Evolutionary conservation across 2,888 invertebrate species (phyloP).

Genomic region (Aelia acuminata): DNA sequence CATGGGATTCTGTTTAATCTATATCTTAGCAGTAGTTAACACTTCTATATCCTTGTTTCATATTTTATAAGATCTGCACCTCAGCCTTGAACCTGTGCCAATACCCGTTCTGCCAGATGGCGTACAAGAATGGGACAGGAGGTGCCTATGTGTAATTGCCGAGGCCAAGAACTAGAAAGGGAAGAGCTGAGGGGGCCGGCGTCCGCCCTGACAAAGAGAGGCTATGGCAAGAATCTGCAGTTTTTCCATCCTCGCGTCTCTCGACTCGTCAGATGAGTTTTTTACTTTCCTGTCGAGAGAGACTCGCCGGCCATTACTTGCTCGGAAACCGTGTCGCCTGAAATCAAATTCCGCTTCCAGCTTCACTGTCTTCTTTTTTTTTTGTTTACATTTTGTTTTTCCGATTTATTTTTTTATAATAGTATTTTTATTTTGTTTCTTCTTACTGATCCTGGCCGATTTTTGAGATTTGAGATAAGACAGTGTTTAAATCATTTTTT

Average conservation of each 20-base stretch:
- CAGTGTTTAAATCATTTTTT: conserved; percentile 56
- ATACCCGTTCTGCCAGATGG: background rate
- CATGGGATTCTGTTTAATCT: no score
- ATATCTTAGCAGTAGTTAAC: no score
- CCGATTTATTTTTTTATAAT: conserved; percentile 24
- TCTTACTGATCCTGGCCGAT: conserved; percentile 29
- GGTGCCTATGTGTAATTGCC: conserved; percentile 39
- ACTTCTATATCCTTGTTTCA: no score
- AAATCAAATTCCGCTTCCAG: conserved; percentile 51
- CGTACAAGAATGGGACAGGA: background rate
- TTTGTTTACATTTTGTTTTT: conserved; percentile 45
- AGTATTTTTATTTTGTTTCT: conserved; percentile 46
- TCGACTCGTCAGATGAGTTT: conserved; percentile 56
- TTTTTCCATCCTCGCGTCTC: conserved; percentile 52
- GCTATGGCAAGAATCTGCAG: conserved; percentile 55
- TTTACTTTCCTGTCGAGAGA: conserved; percentile 48
- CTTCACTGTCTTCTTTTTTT: conserved; percentile 27
- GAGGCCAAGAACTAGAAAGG: conserved; percentile 40
- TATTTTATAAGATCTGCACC: no score
- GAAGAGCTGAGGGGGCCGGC: conserved; percentile 26
- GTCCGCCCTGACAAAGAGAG: conserved; percentile 29
- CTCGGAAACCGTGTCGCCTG: conserved; percentile 51
- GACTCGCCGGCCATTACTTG: conserved; percentile 55
- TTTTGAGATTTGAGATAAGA: conserved; percentile 56
- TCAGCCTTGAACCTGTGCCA: background rate